Percentiles rank a stretch among this genome's conserved stretches.
These are phyloP conservation scores for Geococcyx californianus DNA, from an alignment of 2,113 vertebrate genomes.

Conservation along the genomic window DNA sequence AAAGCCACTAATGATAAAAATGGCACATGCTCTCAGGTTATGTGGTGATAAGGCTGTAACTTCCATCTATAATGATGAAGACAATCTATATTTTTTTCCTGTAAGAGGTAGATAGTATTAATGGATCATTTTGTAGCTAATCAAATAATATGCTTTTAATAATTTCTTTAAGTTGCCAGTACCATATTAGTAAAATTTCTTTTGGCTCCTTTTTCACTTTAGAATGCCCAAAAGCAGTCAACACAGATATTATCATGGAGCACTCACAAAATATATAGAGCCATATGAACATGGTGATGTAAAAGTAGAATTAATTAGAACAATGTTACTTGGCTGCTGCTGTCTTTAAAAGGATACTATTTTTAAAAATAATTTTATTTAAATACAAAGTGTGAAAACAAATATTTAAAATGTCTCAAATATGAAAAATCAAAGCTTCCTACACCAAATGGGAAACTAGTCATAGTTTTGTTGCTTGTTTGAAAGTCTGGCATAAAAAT, in stretches of 20 bases:
- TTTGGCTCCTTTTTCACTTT: constrained; percentile 46
- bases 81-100: not conserved
- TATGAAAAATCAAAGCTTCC: not conserved
- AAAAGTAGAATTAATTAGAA: constrained; percentile 53
- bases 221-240: constrained; percentile 43
- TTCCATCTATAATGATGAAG: not conserved
- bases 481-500: not conserved
- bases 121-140: constrained; percentile 5
- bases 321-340: constrained; percentile 30
- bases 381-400: not conserved
- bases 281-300: constrained; percentile 8
- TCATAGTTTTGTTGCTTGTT: not conserved
- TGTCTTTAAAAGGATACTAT: not conserved
- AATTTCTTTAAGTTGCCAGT: constrained; percentile 40
- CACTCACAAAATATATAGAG: constrained; percentile 20
- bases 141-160: constrained; percentile 51
- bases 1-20: not conserved
- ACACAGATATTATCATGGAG: constrained; percentile 28
- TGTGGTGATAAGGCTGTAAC: not conserved
- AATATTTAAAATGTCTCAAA: not conserved
- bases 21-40: not conserved
- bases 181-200: constrained; percentile 44
- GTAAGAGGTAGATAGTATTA: not conserved
- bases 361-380: not conserved
- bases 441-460: not conserved